These are phyloP conservation scores for Dicentrarchus labrax DNA, from an alignment of 2,113 vertebrate genomes.

Conservation along the genomic window DNA sequence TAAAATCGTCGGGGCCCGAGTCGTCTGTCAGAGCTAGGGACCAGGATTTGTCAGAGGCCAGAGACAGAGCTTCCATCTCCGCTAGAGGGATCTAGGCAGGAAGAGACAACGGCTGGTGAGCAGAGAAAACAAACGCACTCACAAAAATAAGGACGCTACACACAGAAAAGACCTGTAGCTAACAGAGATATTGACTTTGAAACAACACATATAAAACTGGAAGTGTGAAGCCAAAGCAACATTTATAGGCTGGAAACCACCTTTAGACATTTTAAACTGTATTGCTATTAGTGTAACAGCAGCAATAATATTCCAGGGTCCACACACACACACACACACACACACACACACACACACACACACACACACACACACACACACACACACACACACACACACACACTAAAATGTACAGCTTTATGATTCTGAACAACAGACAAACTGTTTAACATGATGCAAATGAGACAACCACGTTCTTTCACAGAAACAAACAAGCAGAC, in stretches of 20 bases:
- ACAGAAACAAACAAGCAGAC: not conserved
- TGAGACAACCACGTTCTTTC: not conserved
- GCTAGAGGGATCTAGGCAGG: conserved; percentile 99
- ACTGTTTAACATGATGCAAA: not conserved
- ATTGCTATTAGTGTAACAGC: not conserved
- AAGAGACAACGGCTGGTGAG: conserved; percentile 94
- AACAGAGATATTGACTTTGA: conserved; percentile 19
- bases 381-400: not conserved
- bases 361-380: not conserved
- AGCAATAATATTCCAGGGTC: not conserved
- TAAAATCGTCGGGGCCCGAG: conserved; percentile 95
- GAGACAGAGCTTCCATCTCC: conserved; percentile 99
- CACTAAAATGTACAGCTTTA: not conserved
- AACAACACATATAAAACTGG: conserved; percentile 12
- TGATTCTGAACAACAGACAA: not conserved
- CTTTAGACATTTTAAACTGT: not conserved
- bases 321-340: not conserved
- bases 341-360: not conserved
- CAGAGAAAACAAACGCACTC: conserved; percentile 63
- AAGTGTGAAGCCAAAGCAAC: not conserved
- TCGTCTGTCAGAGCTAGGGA: conserved; percentile 98
- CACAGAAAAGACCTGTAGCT: conserved; percentile 43
- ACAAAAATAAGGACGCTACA: conserved; percentile 42
- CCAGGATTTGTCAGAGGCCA: conserved; percentile 99
- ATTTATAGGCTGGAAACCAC: not conserved